These are phyloP conservation scores for Octodon degus DNA, from an alignment of 2,113 vertebrate genomes.

Conservation along the genomic window DNA sequence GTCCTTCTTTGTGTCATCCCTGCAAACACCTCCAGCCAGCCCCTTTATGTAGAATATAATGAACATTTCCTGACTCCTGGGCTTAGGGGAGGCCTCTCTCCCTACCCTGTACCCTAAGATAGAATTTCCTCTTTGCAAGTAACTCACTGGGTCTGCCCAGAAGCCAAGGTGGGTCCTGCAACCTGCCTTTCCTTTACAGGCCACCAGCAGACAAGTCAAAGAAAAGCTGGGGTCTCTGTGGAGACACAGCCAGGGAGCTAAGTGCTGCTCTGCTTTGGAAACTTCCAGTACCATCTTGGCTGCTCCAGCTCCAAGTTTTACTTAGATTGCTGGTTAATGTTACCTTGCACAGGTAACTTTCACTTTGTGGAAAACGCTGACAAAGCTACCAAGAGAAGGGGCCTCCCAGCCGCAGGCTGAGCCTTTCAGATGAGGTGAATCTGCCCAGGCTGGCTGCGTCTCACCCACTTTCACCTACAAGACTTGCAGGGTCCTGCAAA, in stretches of 20 bases:
- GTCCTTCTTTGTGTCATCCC: slow-evolving; percentile 61
- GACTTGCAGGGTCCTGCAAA: not conserved
- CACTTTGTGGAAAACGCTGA: slow-evolving; percentile 3
- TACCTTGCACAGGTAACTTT: slow-evolving; percentile 35
- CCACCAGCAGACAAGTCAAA: not conserved
- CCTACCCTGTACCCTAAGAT: not conserved
- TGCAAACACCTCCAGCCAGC: slow-evolving; percentile 42
- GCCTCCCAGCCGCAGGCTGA: not conserved
- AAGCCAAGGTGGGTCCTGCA: not conserved
- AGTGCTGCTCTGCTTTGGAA: not conserved
- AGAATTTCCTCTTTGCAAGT: slow-evolving; percentile 37
- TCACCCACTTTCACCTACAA: not conserved
- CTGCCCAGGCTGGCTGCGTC: not conserved
- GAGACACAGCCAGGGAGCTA: not conserved
- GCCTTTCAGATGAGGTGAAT: not conserved
- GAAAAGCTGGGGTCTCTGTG: not conserved
- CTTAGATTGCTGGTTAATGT: slow-evolving; percentile 43
- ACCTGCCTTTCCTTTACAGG: not conserved
- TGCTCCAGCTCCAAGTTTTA: not conserved
- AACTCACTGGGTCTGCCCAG: not conserved
- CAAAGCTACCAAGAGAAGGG: not conserved
- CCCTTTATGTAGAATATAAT: slow-evolving; percentile 28
- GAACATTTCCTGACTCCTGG: slow-evolving; percentile 56
- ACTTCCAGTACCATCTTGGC: not conserved
- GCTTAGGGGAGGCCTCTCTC: slow-evolving; percentile 2